A percentile compares a stretch with the other conserved stretches of the same genome.
phyloP scores from a whole-genome alignment of 2,888 invertebrate species.

The Mimumesa dahlbomi region DNA sequence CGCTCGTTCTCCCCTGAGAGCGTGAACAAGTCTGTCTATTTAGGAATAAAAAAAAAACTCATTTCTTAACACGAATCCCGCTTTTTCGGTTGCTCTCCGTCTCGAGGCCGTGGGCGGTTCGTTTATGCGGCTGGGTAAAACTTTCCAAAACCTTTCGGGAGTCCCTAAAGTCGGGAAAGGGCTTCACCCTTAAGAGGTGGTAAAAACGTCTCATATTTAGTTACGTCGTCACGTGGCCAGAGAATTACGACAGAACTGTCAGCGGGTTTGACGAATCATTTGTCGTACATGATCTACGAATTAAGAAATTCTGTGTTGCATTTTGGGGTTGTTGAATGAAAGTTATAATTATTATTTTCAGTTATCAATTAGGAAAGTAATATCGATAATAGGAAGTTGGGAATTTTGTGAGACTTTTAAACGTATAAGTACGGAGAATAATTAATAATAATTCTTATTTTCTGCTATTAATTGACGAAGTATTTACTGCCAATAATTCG shows the following conservation, averaged over 20 bases:
- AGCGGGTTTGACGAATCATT: no score
- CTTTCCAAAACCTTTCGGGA: slow-evolving; percentile 12
- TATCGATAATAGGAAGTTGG: no score
- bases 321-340: no score
- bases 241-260: background rate
- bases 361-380: no score
- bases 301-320: no score
- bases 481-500: no score
- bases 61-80: slow-evolving; percentile 12
- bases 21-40: slow-evolving; percentile 24
- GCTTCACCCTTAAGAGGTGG: slow-evolving; percentile 40
- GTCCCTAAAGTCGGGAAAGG: slow-evolving; percentile 29
- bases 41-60: slow-evolving; percentile 29
- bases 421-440: no score
- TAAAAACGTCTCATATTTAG: slow-evolving; percentile 43
- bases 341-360: no score
- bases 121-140: slow-evolving; percentile 30
- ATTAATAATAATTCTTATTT: no score
- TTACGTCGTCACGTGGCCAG: slow-evolving; percentile 8
- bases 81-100: slow-evolving; percentile 20
- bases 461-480: no score
- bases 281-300: no score
- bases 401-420: no score
- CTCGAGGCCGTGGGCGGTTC: slow-evolving; percentile 46
- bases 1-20: background rate